Base-by-base conservation (phyloP, 2,888 invertebrate genomes). In the Polyploca ridens region DNA sequence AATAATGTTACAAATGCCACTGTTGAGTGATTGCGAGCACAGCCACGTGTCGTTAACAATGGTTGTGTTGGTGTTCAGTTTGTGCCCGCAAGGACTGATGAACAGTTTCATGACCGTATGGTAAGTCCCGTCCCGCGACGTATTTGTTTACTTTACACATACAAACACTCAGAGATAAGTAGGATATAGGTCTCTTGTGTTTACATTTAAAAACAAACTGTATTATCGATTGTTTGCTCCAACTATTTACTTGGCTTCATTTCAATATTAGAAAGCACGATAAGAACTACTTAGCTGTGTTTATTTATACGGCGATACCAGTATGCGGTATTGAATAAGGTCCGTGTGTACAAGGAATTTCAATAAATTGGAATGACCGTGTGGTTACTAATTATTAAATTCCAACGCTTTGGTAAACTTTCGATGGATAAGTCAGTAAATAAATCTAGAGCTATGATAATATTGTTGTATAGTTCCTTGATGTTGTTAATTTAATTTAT, bases 101-200 rank as follows among this genome's bases (percentile, higher is more conserved):
- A 97, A 97, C 96, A 97, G 96, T 96, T 97, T 97, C 96, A 96
- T 97, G 96, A 96, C 96, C 93, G 96, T 97, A 92, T 97, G 97
- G 97, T 97, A 96, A 97, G 97, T 97, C 79, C 78, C 85, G 85
- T 84, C 82, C 82, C 87, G 86, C 74, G 79, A 83, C 81, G 76
- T 83, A 74, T 75, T 74, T 61, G 41, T 61, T 44, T 61, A 41
- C 41, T 61, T 27, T 61, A 41, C 61, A 61, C 61, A 41, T 19
- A 41, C 61, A 16, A 35, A 60, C 60, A 60, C 60, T 33, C 16
- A 14, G 60, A 38, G 60, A 60, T 60, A 60, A 35, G 65, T 63
- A 62, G 41, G 33, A 54, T 19, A 60, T 62, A 65, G 63, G 61
- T 41, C 58, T 58, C 66, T 57, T 64, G 64, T 60, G 59, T 63